phyloP scores from a whole-genome alignment of 2,113 vertebrate species.

The Pogonocichla stellata region DNA sequence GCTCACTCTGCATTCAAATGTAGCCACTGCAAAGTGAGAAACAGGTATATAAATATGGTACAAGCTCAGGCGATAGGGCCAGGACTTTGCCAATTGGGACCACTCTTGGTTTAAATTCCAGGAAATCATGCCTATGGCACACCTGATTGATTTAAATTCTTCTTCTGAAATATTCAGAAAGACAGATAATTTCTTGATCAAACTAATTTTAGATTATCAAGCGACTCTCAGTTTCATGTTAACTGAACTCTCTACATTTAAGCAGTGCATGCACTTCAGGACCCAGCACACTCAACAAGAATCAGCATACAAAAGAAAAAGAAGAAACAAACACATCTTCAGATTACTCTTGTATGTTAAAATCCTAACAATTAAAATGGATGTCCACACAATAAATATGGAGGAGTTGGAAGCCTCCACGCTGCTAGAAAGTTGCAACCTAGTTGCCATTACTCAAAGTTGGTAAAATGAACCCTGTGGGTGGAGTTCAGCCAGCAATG shows the following conservation, averaged over 20 bases:
- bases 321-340: neutral
- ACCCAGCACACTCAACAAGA: neutral
- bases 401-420: neutral
- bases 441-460: neutral
- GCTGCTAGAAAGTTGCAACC: fast-evolving
- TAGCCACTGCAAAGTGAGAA: neutral
- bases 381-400: neutral
- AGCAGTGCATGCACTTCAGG: neutral
- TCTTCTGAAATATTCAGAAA: neutral
- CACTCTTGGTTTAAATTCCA: neutral
- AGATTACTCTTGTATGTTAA: neutral
- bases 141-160: neutral
- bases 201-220: neutral
- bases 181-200: neutral
- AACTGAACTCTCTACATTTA: neutral
- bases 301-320: neutral
- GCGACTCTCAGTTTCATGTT: neutral
- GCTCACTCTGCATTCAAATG: neutral
- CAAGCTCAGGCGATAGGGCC: fast-evolving
- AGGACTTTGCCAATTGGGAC: neutral
- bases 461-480: neutral
- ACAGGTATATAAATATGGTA: neutral
- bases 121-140: neutral
- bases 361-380: neutral
- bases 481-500: fast-evolving